Conservation (phyloP, 2,888 invertebrate species). For the Protodeltote pygarga region DNA sequence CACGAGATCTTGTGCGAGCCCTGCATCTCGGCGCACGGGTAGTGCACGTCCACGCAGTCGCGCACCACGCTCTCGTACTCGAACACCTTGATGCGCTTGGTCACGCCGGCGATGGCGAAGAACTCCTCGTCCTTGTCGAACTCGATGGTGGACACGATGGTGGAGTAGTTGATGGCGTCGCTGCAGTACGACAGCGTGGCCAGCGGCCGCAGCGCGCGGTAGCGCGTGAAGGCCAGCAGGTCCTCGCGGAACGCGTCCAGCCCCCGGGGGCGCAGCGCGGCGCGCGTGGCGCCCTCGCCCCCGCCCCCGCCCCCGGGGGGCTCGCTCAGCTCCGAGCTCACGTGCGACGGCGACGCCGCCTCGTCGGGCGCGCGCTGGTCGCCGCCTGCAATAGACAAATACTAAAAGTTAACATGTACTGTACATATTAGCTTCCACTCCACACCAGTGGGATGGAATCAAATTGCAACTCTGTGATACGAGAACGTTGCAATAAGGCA, state of each 20-base stretch:
- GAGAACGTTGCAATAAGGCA: too few relatives aligned
- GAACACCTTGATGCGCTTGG: conserved; percentile 97
- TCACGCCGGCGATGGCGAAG: conserved; percentile 98
- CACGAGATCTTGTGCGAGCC: conserved; percentile 97
- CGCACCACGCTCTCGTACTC: conserved; percentile 95
- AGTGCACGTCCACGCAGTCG: conserved; percentile 96
- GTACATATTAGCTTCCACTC: too few relatives aligned
- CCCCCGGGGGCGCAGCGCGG: conserved; percentile 64
- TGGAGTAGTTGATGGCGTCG: conserved; percentile 95
- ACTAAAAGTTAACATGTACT: too few relatives aligned
- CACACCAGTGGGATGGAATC: too few relatives aligned
- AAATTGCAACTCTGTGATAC: too few relatives aligned
- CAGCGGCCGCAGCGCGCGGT: conserved; percentile 89
- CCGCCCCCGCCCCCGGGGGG: conserved; percentile 47
- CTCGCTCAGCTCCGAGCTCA: conserved; percentile 23
- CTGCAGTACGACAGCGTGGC: conserved; percentile 96
- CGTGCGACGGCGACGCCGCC: background rate
- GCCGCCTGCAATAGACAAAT: conserved; percentile 48
- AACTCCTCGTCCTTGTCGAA: conserved; percentile 98
- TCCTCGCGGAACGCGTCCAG: conserved; percentile 94
- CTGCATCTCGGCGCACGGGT: conserved; percentile 96
- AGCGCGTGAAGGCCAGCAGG: conserved; percentile 78
- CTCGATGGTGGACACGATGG: conserved; percentile 96
- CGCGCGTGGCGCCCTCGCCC: conserved; percentile 1
- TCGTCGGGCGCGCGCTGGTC: conserved; percentile 54